These are phyloP conservation scores for Rhinolophus sinicus DNA, from an alignment of 2,113 vertebrate species.

Conservation along the genomic window DNA sequence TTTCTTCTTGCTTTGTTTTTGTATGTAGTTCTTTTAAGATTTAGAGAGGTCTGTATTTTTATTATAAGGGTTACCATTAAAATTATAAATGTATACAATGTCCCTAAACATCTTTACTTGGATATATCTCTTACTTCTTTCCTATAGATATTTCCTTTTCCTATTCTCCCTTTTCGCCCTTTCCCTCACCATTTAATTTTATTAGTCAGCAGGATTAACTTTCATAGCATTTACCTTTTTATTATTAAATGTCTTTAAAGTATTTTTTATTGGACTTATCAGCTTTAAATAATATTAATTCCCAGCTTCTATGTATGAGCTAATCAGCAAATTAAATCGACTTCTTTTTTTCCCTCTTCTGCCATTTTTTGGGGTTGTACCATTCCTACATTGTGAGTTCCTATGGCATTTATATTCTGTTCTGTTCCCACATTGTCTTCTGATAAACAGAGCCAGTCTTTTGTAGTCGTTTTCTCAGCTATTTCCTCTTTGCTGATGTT, in stretches of 20 bases:
- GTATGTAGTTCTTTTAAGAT: neutral
- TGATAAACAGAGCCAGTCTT: neutral
- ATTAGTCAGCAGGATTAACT: neutral
- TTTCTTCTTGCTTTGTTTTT: neutral
- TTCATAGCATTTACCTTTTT: neutral
- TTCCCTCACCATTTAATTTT: neutral
- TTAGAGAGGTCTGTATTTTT: conserved; percentile 21
- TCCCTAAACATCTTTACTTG: neutral
- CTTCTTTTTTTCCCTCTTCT: neutral
- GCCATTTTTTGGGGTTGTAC: neutral
- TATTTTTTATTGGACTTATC: neutral
- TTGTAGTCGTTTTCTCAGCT: neutral
- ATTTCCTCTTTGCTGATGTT: conserved; percentile 22
- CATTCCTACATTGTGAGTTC: neutral
- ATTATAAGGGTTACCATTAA: neutral
- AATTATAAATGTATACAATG: neutral
- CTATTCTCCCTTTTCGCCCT: neutral
- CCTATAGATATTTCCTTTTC: neutral
- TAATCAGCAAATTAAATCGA: neutral
- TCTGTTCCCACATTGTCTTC: neutral
- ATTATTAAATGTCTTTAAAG: conserved; percentile 11
- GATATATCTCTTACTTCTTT: neutral
- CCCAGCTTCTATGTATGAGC: neutral
- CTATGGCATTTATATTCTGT: neutral
- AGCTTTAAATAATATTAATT: conserved; percentile 6